These are phyloP conservation scores for Pitangus sulphuratus DNA, from an alignment of 2,797 vertebrate genomes.

Conservation along the genomic window DNA sequence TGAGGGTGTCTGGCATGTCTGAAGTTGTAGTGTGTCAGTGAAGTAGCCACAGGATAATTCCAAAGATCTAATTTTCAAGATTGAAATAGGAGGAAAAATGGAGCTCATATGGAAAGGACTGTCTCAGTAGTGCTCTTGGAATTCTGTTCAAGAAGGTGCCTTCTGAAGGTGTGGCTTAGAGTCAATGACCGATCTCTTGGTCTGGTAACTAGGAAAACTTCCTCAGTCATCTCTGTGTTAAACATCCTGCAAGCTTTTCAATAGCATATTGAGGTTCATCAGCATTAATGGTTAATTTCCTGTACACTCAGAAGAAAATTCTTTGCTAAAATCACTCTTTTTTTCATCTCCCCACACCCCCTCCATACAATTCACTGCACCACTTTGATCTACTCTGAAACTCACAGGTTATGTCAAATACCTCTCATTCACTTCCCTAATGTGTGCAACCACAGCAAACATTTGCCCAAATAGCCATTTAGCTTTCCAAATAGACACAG, in stretches of 20 bases:
- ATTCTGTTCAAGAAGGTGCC: background rate
- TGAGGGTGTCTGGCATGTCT: background rate
- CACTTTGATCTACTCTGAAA: background rate
- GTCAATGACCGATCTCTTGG: background rate
- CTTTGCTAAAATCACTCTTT: background rate
- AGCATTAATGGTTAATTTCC: background rate
- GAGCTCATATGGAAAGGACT: background rate
- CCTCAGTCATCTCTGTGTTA: background rate
- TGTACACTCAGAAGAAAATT: background rate
- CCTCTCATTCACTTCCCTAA: background rate
- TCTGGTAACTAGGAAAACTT: background rate
- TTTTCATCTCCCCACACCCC: accelerated
- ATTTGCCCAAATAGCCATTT: background rate
- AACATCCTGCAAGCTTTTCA: background rate
- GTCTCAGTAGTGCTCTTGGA: background rate
- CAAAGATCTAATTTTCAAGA: background rate
- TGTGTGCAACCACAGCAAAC: background rate
- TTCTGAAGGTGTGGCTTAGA: background rate
- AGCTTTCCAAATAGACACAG: background rate
- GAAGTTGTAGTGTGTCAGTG: background rate
- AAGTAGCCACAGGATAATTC: background rate
- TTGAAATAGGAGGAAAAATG: background rate
- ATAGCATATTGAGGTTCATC: background rate
- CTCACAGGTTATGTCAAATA: background rate
- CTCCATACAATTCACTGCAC: background rate